Base-by-base conservation (phyloP, 64 coral and sea anemone species). In the Catalaphyllia jardinei region DNA sequence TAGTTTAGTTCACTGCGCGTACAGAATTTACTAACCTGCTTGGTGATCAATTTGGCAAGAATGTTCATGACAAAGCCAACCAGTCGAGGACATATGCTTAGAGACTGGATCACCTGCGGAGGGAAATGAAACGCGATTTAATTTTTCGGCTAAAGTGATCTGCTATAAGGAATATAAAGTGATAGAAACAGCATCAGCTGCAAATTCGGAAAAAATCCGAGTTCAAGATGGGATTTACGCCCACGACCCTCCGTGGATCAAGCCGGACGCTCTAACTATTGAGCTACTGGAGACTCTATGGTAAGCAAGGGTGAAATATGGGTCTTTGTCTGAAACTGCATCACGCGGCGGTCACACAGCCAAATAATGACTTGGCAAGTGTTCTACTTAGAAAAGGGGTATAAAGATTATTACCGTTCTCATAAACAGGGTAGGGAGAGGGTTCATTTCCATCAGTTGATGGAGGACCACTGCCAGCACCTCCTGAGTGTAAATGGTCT, bases 401-500 rank as follows among this genome's bases (percentile, higher is more conserved):
- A 51, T 38, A 19, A 52, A 30, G 7, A 64, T 51, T 52, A 46
- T 79, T 27, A 99, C 97, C 82, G 97, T 99, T 78, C 97, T 95
- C 97, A 99, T 99, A 73, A 95, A 99, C 31, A 99, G 64, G 2
- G 94, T 95, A 12, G 97, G 97, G n/a, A 95, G 91, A 81, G 94
- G 97, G 89, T 87, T 95, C 52, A 95, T 77, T 67, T 99, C 97
- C 97, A 99, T 99, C 62, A 99, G 35, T 46, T 99, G 97, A 60
- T 99, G 97, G 8, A 99, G 74, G 50, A 99, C 97, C 39, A 99
- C 93, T 4, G 97, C 97, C 52, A 99, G 52, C 28, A 99, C 97
- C 61, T 99, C 97, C 82, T 99, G 97, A 31, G 97, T 95, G 88
- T 99, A 99, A 87, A 99, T 99, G 19, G 97, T 95, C 71, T 99